Conservation (phyloP, 64 coral and sea anemone genomes). For the Montipora capricornis region DNA sequence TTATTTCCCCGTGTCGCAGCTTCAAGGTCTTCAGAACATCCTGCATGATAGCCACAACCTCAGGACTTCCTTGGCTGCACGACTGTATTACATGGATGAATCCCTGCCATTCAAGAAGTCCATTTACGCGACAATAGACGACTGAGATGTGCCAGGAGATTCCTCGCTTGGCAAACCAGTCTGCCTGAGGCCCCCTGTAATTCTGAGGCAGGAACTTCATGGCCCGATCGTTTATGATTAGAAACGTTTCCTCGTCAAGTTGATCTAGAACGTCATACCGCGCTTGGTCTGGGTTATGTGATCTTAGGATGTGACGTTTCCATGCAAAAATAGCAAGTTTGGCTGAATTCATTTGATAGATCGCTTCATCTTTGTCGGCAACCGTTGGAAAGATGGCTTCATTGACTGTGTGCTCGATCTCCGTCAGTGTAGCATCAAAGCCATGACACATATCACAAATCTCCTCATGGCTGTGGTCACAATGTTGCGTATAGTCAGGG, state of each 20-base stretch:
- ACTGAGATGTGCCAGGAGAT: neutral
- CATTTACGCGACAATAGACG: neutral
- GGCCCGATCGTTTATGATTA: neutral
- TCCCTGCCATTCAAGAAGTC: neutral
- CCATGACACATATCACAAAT: neutral
- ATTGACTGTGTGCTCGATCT: neutral
- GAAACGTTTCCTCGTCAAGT: slow-evolving; percentile 11
- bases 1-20: neutral
- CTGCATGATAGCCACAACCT: neutral
- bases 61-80: neutral
- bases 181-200: neutral
- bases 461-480: neutral
- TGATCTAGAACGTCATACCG: slow-evolving; percentile 6
- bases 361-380: neutral
- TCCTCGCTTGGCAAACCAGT: neutral
- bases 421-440: neutral
- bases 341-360: neutral
- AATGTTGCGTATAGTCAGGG: neutral
- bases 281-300: neutral
- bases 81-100: neutral
- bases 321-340: slow-evolving; percentile 16
- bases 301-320: slow-evolving; percentile 30
- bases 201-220: neutral
- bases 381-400: neutral
- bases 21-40: neutral